Evolutionary conservation across 1,140 invertebrate genomes (phyloP).

Genomic region (Pogonomyrmex californicus): DNA sequence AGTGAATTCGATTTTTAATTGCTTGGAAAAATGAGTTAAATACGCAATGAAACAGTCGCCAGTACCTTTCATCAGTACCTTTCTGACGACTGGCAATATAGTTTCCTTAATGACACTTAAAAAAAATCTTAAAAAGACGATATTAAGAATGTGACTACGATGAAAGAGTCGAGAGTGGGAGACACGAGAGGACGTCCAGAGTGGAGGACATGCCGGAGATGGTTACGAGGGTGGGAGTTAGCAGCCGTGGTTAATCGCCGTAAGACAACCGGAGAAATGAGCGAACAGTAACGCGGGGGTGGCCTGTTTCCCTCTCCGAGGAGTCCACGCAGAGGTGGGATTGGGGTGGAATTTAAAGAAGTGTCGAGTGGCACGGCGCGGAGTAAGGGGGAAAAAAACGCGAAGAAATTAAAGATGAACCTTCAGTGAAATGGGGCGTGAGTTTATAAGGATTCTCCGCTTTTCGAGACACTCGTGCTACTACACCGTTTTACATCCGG

Average conservation of each 20-base stretch:
- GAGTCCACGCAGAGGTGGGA: constrained; percentile 67
- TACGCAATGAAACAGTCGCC: constrained; percentile 12
- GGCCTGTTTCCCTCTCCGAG: constrained; percentile 70
- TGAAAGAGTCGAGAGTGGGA: constrained; percentile 69
- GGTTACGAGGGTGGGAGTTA: constrained; percentile 76
- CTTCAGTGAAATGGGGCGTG: constrained; percentile 86
- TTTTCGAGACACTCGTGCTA: constrained; percentile 64
- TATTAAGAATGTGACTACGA: constrained; percentile 86
- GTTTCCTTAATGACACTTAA: constrained; percentile 87
- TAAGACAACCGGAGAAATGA: constrained; percentile 87
- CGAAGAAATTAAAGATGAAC: constrained; percentile 88
- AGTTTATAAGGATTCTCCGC: constrained; percentile 84
- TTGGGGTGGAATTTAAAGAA: constrained; percentile 85
- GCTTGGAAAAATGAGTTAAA: constrained; percentile 43
- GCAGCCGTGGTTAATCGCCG: constrained; percentile 86
- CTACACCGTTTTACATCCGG: constrained; percentile 65
- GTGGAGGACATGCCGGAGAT: constrained; percentile 68
- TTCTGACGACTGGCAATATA: constrained; percentile 84
- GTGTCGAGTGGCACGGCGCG: constrained; percentile 82
- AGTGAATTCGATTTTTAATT: constrained; percentile 27
- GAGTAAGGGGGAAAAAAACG: constrained; percentile 81
- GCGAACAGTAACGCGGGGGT: constrained; percentile 83
- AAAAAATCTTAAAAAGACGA: constrained; percentile 86
- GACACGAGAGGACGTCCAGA: constrained; percentile 60
- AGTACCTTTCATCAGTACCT: constrained; percentile 16